phyloP scores from a whole-genome alignment of 2,888 invertebrate species.

The Catocala nupta region DNA sequence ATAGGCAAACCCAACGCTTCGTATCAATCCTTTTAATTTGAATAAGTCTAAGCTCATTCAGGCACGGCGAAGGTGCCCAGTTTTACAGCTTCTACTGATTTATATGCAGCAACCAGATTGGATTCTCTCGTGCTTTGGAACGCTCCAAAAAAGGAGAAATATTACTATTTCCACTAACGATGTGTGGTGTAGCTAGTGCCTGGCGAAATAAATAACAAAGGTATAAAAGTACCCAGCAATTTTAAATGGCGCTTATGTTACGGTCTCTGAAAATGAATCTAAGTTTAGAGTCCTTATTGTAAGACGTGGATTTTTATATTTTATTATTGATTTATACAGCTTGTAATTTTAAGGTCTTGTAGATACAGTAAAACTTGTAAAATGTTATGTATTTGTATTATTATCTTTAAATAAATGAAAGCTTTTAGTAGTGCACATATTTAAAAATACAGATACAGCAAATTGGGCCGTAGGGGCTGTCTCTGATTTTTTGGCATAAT shows the following conservation, averaged over 20 bases:
- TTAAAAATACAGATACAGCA: no score
- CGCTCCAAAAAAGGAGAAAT: conserved; percentile 39
- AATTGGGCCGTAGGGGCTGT: no score
- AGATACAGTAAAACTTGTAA: no score
- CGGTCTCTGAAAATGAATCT: no score
- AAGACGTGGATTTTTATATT: not conserved
- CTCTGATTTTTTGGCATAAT: no score
- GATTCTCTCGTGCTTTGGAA: conserved; percentile 28
- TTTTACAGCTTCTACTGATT: conserved; percentile 52
- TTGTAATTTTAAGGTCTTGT: no score
- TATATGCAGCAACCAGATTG: conserved; percentile 30
- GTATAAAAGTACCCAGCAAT: conserved; percentile 10
- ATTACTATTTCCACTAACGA: conserved; percentile 43
- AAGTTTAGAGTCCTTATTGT: no score
- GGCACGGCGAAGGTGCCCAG: conserved; percentile 19
- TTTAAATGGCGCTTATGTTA: no score
- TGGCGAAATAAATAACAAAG: conserved; percentile 21
- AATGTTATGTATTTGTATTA: no score
- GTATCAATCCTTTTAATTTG: conserved; percentile 56
- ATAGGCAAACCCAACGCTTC: conserved; percentile 42
- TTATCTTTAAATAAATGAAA: no score
- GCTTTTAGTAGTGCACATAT: no score
- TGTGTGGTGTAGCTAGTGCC: conserved; percentile 25
- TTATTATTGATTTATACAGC: not conserved
- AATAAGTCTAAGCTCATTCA: conserved; percentile 55